Evolutionary conservation across 2,888 invertebrate genomes (phyloP).

Genomic region (Himalopsyche japonica): DNA sequence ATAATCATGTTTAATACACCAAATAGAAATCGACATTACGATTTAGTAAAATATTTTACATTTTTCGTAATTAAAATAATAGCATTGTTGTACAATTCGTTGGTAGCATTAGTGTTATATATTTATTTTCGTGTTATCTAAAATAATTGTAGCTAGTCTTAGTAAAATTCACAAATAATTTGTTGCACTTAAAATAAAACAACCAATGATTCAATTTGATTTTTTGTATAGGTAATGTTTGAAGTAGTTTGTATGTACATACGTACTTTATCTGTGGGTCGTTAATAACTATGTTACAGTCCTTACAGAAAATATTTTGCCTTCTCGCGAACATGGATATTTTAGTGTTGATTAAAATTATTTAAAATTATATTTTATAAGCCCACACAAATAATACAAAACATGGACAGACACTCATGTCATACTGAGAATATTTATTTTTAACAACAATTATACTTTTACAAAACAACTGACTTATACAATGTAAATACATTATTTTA

Average conservation of each 20-base stretch:
- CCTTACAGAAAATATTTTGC: too few relatives aligned
- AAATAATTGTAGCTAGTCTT: neutral
- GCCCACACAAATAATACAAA: neutral
- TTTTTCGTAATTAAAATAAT: neutral
- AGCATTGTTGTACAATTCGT: slow-evolving; percentile 12
- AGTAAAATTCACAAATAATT: neutral
- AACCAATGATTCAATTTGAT: neutral
- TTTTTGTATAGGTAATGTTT: too few relatives aligned
- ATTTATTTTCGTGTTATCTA: neutral
- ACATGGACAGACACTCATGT: neutral
- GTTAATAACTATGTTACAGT: neutral
- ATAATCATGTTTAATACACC: slow-evolving; percentile 3
- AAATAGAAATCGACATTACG: neutral
- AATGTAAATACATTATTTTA: neutral
- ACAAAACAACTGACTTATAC: neutral
- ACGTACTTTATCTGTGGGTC: neutral
- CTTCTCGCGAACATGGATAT: too few relatives aligned
- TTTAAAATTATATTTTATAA: neutral
- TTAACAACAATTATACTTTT: neutral
- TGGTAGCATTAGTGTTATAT: neutral
- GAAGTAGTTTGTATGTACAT: neutral
- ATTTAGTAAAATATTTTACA: neutral
- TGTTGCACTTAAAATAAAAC: neutral
- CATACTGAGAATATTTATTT: neutral
- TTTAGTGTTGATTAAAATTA: too few relatives aligned